A percentile compares a stretch with the other conserved stretches of the same genome.
Evolutionary conservation across 2,113 vertebrate species (phyloP).

Genomic region (Hymenochirus boettgeri): DNA sequence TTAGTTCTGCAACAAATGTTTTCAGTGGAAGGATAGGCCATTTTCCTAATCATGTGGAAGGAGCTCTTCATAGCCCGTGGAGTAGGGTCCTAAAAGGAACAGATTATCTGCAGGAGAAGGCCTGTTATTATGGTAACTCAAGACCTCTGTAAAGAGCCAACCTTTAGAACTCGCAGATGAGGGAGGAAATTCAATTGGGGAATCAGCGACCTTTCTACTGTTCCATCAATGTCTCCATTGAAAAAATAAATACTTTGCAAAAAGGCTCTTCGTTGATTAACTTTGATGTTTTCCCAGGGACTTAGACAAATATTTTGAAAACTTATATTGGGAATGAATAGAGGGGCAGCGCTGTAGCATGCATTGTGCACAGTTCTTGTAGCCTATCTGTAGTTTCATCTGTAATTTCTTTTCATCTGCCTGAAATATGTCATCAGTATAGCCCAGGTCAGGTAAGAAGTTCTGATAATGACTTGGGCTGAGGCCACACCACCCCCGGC

Average conservation of each 20-base stretch:
- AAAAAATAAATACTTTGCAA: conserved; percentile 34
- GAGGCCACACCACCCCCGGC: too few relatives aligned
- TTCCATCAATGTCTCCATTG: conserved; percentile 21
- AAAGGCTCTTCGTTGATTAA: conserved; percentile 16
- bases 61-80: too few relatives aligned
- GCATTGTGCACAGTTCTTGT: not conserved
- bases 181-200: conserved; percentile 35
- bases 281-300: conserved; percentile 29
- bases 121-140: conserved; percentile 32
- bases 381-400: too few relatives aligned
- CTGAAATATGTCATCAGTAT: too few relatives aligned
- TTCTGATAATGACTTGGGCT: too few relatives aligned
- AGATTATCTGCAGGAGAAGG: not conserved
- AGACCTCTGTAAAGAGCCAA: not conserved
- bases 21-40: too few relatives aligned
- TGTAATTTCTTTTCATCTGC: too few relatives aligned
- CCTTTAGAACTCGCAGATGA: not conserved
- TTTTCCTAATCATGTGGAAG: too few relatives aligned
- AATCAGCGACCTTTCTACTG: conserved; percentile 28
- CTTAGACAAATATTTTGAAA: conserved; percentile 36
- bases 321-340: conserved; percentile 19
- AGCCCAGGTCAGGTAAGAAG: too few relatives aligned
- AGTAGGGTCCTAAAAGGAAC: not conserved
- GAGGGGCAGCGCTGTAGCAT: not conserved
- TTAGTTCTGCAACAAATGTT: too few relatives aligned